Base-by-base conservation (phyloP, 2,888 invertebrate genomes). In the Andrena camellia region DNA sequence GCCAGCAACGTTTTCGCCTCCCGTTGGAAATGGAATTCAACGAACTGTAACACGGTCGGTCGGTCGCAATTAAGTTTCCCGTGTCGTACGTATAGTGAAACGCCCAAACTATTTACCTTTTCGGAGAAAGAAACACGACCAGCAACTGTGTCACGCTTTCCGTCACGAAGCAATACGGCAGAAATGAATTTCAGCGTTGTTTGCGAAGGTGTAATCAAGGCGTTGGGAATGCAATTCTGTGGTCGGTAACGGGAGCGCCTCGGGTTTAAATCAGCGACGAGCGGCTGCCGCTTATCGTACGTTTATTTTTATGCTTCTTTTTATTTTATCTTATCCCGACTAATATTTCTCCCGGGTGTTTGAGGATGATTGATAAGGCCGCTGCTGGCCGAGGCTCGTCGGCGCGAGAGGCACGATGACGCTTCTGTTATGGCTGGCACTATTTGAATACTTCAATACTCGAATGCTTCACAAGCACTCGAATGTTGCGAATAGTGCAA, bases 321-420 rank as follows among this genome's bases (percentile, higher is more conserved):
- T 59, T 63, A 70, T 79, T 87, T 81, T 85, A 82, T 86, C 81
- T 76, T 76, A 71, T 81, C 81, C 71, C 59, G 29, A 26, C 64
- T 72, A 80, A 82, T 85, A 87, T 85, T 87, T 81, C 81, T 80
- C 66, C 70, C 33, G 63, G 71, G 60, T 74, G 64, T 86, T 86
- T 78, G 85, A 84, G 78, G 42, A 75, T 76, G 72, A 82, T 86
- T 81, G 84, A 87, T 83, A 87, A 81, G 57, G 48, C 69, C 29
- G 57, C 50, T 57, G 31, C 76, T 48, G 17, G 48, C 54, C 42
- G 23, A 66, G 79, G 31, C n/a, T 63, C 75, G 31, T 52, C 59
- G 29, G 10, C n/a, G 23, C 26, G 42, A 42, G 42, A 42, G 17
- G 4, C 42, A 42, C 42, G 42, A 42, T 42, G 42, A 17, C 42